Conservation (phyloP, 1,140 invertebrate species). For the Drosophila ambigua region DNA sequence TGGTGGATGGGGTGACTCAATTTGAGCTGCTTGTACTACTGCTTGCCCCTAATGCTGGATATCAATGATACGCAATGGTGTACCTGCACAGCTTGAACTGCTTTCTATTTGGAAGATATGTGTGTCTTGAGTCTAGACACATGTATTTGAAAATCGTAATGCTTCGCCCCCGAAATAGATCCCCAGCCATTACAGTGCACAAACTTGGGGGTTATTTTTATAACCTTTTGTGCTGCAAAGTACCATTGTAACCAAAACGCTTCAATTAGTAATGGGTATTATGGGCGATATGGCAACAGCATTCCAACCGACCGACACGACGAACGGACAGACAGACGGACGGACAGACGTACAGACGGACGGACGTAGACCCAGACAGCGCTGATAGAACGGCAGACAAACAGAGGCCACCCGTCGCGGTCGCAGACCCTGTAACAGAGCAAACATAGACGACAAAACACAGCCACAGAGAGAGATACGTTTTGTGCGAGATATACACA, state of each 20-base stretch:
- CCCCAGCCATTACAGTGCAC: too few relatives aligned
- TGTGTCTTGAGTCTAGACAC: too few relatives aligned
- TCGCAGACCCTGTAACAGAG: constrained; percentile 63
- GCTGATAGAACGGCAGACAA: constrained; percentile 62
- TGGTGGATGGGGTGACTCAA: too few relatives aligned
- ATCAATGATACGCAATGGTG: too few relatives aligned
- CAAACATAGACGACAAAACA: constrained; percentile 11
- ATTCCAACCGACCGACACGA: constrained; percentile 24
- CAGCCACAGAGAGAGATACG: constrained; percentile 17
- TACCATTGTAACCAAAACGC: constrained; percentile 21
- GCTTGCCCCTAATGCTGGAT: too few relatives aligned
- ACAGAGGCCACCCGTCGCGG: constrained; percentile 61
- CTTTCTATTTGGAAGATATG: too few relatives aligned
- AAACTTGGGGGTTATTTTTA: constrained; percentile 8
- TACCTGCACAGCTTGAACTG: too few relatives aligned
- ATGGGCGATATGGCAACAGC: constrained; percentile 27
- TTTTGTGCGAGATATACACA: not conserved
- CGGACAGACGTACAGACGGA: not conserved
- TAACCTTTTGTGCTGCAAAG: not conserved
- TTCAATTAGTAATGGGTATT: constrained; percentile 48
- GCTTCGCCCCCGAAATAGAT: constrained; percentile 10
- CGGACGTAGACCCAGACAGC: constrained; percentile 26
- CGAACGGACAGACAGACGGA: too few relatives aligned
- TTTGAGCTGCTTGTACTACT: too few relatives aligned
- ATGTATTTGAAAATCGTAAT: too few relatives aligned